Conservation (phyloP, 1,140 invertebrate genomes). For the Philotrypesis tridentata region DNA sequence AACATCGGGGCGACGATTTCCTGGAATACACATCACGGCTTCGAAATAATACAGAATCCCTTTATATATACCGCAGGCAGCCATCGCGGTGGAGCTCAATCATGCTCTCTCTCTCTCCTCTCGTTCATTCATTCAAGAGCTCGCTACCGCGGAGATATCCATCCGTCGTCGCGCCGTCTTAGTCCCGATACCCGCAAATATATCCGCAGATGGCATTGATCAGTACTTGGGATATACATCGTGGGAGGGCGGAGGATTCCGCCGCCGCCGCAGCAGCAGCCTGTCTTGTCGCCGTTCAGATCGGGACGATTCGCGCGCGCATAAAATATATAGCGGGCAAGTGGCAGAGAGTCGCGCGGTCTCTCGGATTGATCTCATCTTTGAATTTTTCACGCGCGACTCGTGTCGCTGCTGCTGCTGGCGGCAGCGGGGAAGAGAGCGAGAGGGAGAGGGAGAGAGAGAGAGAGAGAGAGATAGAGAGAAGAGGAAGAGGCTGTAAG, state of each 20-base stretch:
- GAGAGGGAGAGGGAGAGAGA: background rate
- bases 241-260: too few relatives aligned
- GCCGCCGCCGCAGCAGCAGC: too few relatives aligned
- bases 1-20: background rate
- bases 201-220: background rate
- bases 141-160: background rate
- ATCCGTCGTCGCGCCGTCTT: background rate
- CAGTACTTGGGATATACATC: background rate
- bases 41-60: background rate
- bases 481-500: background rate
- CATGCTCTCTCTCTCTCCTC: background rate
- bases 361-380: constrained; percentile 21
- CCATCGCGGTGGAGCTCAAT: background rate
- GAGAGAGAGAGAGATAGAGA: background rate
- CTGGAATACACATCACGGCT: background rate
- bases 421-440: background rate
- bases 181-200: background rate
- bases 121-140: constrained; percentile 20
- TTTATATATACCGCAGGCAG: background rate
- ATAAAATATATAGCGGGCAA: constrained; percentile 30
- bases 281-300: background rate
- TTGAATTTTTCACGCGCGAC: background rate
- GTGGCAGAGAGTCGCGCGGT: background rate
- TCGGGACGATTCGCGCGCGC: background rate
- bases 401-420: background rate